A percentile compares a stretch with the other conserved stretches of the same genome.
phyloP scores from a whole-genome alignment of 2,113 vertebrate genomes.

The Trematomus loennbergii region DNA sequence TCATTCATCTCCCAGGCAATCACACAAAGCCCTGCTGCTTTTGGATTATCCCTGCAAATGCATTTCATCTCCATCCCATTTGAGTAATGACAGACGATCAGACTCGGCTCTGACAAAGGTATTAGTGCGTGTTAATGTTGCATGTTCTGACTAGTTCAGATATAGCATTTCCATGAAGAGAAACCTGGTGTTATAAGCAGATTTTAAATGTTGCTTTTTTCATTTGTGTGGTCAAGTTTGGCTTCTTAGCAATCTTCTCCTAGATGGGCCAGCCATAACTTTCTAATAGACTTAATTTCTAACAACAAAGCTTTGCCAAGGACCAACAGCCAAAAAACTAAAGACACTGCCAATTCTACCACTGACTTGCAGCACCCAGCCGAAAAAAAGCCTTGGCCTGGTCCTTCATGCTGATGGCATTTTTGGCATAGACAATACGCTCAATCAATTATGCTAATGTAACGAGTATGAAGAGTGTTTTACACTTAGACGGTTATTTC shows the following conservation, averaged over 20 bases:
- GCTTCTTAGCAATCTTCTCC: constrained; percentile 35
- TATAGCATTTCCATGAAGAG: constrained; percentile 1
- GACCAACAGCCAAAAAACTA: constrained; percentile 67
- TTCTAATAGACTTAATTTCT: constrained; percentile 76
- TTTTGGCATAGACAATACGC: constrained; percentile 64
- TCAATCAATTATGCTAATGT: constrained; percentile 81
- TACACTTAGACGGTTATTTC: constrained; percentile 63
- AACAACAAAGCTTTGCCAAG: constrained; percentile 77
- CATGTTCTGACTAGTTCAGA: constrained; percentile 34
- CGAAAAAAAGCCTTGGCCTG: constrained; percentile 50
- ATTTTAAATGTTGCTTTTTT: constrained; percentile 44
- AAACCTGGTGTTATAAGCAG: constrained; percentile 21
- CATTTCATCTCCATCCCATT: constrained; percentile 66
- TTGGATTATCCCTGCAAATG: constrained; percentile 76
- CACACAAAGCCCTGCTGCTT: constrained; percentile 65
- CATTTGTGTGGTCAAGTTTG: constrained; percentile 33
- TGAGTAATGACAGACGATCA: constrained; percentile 64
- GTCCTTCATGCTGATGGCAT: constrained; percentile 63
- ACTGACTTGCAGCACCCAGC: constrained; percentile 44
- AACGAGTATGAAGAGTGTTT: constrained; percentile 65
- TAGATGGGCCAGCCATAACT: constrained; percentile 62
- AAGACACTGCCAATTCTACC: constrained; percentile 59
- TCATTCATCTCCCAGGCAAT: constrained; percentile 64
- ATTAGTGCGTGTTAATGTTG: constrained; percentile 48
- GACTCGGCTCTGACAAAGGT: constrained; percentile 58